Evolutionary conservation across 2,888 invertebrate species (phyloP).

Genomic region (Napeogenes inachia): DNA sequence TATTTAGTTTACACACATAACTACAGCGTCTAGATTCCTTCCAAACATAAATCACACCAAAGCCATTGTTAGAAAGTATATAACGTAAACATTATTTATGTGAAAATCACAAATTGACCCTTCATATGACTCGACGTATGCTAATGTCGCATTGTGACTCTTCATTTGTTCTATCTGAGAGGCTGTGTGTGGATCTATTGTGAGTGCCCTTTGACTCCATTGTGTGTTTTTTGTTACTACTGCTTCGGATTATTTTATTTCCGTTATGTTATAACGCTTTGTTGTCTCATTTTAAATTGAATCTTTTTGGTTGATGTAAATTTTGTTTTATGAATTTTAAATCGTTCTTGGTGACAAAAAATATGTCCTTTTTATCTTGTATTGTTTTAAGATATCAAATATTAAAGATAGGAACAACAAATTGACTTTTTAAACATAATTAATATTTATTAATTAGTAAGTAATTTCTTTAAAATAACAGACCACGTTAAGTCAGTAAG

Average conservation of each 20-base stretch:
- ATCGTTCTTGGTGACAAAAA: too few species aligned
- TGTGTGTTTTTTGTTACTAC: constrained; percentile 72
- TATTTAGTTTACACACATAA: too few species aligned
- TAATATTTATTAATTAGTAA: too few species aligned
- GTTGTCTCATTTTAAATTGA: constrained; percentile 53
- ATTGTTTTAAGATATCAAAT: too few species aligned
- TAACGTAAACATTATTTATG: constrained; percentile 34
- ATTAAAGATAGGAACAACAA: too few species aligned
- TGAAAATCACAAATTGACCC: constrained; percentile 38
- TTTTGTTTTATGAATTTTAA: too few species aligned
- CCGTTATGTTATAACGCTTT: constrained; percentile 63
- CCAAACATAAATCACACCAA: constrained; percentile 22
- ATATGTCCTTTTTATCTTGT: too few species aligned
- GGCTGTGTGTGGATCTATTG: constrained; percentile 49
- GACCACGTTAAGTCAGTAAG: too few species aligned
- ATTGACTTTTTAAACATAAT: too few species aligned
- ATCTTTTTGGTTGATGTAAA: constrained; percentile 10
- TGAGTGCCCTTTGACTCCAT: constrained; percentile 75
- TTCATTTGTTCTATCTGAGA: constrained; percentile 70
- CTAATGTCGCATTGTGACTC: constrained; percentile 70
- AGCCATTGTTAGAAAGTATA: constrained; percentile 36
- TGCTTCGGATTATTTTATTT: constrained; percentile 72
- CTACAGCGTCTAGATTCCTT: constrained; percentile 1
- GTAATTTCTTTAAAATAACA: too few species aligned
- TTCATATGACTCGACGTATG: constrained; percentile 58